Conservation (phyloP, 2,888 invertebrate genomes). For the Syrista parreyssii region DNA sequence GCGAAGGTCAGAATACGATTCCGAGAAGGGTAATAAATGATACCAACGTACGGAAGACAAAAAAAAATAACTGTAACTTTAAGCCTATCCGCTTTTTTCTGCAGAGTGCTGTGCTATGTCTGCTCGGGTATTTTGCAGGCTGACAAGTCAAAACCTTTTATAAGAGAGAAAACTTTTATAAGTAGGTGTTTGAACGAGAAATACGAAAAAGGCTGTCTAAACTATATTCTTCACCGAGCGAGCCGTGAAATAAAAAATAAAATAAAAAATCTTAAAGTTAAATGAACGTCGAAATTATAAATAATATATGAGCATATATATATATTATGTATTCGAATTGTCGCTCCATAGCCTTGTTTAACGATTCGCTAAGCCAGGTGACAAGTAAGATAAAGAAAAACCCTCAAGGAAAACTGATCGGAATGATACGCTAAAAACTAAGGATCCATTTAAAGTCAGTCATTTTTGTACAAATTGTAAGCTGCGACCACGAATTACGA, state of each 20-base stretch:
- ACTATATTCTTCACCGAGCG: slow-evolving; percentile 7
- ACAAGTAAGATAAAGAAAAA: not conserved
- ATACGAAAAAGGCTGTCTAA: slow-evolving; percentile 23
- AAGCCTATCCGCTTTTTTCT: not conserved
- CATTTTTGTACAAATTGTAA: slow-evolving; percentile 56
- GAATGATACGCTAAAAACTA: not conserved
- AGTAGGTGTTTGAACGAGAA: slow-evolving; percentile 19
- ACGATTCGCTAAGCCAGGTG: not conserved
- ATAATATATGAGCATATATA: slow-evolving; percentile 8
- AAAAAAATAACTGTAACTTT: not conserved
- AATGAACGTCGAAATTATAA: slow-evolving; percentile 7
- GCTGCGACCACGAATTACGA: slow-evolving; percentile 43
- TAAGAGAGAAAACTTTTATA: slow-evolving; percentile 8
- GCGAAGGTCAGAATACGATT: not conserved
- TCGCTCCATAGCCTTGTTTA: not conserved
- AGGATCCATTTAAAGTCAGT: slow-evolving; percentile 32
- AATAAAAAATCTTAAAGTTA: slow-evolving; percentile 7
- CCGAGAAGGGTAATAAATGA: not conserved
- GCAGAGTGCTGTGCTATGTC: slow-evolving; percentile 29
- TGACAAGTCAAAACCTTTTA: slow-evolving; percentile 29
- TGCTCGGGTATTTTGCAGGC: slow-evolving; percentile 34
- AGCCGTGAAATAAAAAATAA: slow-evolving; percentile 7
- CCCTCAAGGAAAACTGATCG: not conserved
- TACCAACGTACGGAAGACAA: not conserved
- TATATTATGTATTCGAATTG: not conserved